Evolutionary conservation across 2,888 invertebrate genomes (phyloP), one percentile per base, ranked within the genome.

Genomic region (Corythucha ciliata): DNA sequence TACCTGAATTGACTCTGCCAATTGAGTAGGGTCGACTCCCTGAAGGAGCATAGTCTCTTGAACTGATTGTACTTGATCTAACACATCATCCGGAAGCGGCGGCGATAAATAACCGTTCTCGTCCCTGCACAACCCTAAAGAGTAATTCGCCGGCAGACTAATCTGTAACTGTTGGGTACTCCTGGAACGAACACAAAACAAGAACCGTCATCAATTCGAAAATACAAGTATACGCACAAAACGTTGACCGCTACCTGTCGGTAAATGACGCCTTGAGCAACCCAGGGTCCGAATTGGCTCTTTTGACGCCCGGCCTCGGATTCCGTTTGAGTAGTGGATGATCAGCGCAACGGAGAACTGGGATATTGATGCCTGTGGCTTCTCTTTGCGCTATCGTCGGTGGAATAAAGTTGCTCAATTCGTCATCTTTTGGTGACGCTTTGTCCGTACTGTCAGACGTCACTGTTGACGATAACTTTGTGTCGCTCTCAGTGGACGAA

Each of bases 271-370:
- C 72, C 33, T 77, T 75, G 25, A 69, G 65, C 53, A 81, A 79
- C 0, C 82, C 81, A 0, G 83, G 81, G 65, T 84, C 82, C 18
- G 82, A 82, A 52, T 80, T 76, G 44, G 83, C 76, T 61, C 83
- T 73, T 69, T 84, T 84, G 16, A 87, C 84, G 32, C 79, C 78
- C 67, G 73, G 65, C 16, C 20, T 37, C 2, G 58, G 53, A 26
- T 55, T 54, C 48, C 50, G 55, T 69, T 85, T 87, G 42, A 55
- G 32, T 8, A 52, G 40, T 6, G 55, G 52, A 34, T 52, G 48
- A 22, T 55, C 52, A 7, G 40, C 18, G 22, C 37, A 14, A n/a
- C 37, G 51, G 18, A n/a, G n/a, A n/a, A n/a, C n/a, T n/a, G n/a
- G n/a, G n/a, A n/a, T n/a, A n/a, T n/a, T n/a, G n/a, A n/a, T n/a